Evolutionary conservation across 2,888 invertebrate species (phyloP).

Genomic region (Gari tellinella): DNA sequence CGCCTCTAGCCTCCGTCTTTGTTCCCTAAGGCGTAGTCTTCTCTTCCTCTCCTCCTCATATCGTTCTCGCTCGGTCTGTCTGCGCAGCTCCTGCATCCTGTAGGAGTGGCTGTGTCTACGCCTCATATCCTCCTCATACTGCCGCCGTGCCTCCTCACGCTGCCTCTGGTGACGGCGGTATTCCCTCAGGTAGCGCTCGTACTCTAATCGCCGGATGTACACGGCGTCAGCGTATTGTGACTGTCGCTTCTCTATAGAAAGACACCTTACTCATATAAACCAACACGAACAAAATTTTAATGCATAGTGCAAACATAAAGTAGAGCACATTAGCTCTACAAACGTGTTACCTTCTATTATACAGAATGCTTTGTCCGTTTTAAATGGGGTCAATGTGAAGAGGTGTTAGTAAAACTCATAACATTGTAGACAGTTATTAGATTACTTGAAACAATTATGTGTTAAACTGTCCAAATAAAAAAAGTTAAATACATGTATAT

Average conservation of each 20-base stretch:
- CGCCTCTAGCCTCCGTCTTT: slow-evolving; percentile 4
- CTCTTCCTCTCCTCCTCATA: slow-evolving; percentile 19
- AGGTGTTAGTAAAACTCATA: too few species aligned
- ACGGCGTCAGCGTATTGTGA: slow-evolving; percentile 35
- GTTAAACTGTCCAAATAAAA: too few species aligned
- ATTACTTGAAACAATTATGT: too few species aligned
- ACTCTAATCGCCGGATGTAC: slow-evolving; percentile 41
- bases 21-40: background rate
- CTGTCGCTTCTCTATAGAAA: slow-evolving; percentile 55
- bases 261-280: background rate
- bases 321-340: too few species aligned
- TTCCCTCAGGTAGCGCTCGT: slow-evolving; percentile 45
- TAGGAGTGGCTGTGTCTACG: slow-evolving; percentile 24
- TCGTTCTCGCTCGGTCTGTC: background rate
- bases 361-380: too few species aligned
- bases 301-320: too few species aligned
- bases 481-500: too few species aligned
- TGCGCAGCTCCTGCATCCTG: slow-evolving; percentile 34
- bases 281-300: too few species aligned
- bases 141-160: slow-evolving; percentile 24
- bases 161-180: slow-evolving; percentile 23
- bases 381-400: too few species aligned
- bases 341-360: too few species aligned
- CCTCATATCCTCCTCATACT: slow-evolving; percentile 44
- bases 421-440: too few species aligned